A percentile compares a stretch with the other conserved stretches of the same genome.
Conservation (phyloP, 2,113 vertebrate species). For the Callospermophilus lateralis region DNA sequence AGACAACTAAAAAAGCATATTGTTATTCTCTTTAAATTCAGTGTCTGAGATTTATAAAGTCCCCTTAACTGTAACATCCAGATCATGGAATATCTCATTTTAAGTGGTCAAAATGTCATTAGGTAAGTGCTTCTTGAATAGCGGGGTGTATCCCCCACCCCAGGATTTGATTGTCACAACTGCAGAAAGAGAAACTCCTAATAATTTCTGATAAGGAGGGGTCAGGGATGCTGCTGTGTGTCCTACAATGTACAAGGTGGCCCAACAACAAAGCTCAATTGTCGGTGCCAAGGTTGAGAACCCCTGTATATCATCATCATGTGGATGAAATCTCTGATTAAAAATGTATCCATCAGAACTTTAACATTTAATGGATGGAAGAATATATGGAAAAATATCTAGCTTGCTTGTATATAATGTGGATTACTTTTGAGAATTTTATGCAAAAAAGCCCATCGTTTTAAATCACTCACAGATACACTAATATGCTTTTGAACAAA, state of each 20-base stretch:
- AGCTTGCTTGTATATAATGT: not conserved
- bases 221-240: too few relatives aligned
- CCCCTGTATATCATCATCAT: not conserved
- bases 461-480: not conserved
- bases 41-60: not conserved
- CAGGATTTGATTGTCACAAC: not conserved
- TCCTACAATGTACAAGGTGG: fast-evolving
- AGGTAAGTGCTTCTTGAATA: not conserved
- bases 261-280: not conserved
- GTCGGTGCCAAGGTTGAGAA: not conserved
- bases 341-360: not conserved
- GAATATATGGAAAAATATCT: not conserved
- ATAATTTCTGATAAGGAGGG: not conserved
- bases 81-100: not conserved
- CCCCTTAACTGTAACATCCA: not conserved
- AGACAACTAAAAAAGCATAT: slow-evolving; percentile 64
- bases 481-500: too few relatives aligned
- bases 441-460: not conserved
- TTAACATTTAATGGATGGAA: not conserved
- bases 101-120: not conserved
- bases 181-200: not conserved
- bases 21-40: slow-evolving; percentile 55
- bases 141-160: not conserved
- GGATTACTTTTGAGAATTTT: not conserved
- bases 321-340: not conserved